A percentile compares a stretch with the other conserved stretches of the same genome.
Evolutionary conservation across 2,113 vertebrate species (phyloP).

Genomic region (Sorex araneus): DNA sequence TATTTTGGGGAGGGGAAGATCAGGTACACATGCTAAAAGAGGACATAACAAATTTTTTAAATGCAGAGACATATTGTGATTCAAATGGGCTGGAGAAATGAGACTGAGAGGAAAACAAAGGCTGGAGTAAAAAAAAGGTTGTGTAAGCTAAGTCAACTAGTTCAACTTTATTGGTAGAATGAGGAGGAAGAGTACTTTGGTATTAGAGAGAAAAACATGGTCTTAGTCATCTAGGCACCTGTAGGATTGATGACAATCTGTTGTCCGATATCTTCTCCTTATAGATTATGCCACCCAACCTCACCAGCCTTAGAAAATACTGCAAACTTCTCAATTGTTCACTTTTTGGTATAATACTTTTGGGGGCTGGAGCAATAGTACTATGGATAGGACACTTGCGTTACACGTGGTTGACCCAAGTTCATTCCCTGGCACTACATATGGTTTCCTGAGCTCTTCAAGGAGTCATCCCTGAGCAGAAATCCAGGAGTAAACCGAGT

Average conservation of each 20-base stretch:
- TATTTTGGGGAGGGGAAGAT: not conserved
- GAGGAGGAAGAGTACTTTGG: not conserved
- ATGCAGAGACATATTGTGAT: too few relatives aligned
- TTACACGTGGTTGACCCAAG: too few relatives aligned
- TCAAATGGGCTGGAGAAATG: too few relatives aligned
- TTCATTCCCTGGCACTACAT: too few relatives aligned
- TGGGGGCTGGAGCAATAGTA: too few relatives aligned
- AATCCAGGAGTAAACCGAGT: too few relatives aligned
- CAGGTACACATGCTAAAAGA: not conserved
- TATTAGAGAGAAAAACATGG: not conserved
- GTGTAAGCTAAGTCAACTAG: not conserved
- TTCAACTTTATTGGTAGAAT: not conserved
- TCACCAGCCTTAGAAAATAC: too few relatives aligned
- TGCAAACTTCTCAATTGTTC: not conserved
- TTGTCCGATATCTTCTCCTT: too few relatives aligned
- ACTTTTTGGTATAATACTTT: not conserved
- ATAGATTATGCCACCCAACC: too few relatives aligned
- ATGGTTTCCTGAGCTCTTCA: too few relatives aligned
- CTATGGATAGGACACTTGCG: too few relatives aligned
- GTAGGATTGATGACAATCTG: not conserved
- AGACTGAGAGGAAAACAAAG: not conserved
- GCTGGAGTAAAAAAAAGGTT: not conserved
- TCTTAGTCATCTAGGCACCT: not conserved
- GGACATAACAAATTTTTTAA: not conserved
- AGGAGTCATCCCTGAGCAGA: too few relatives aligned